These are phyloP conservation scores for Enhydra lutris DNA, from an alignment of 2,113 vertebrate species.

Conservation along the genomic window DNA sequence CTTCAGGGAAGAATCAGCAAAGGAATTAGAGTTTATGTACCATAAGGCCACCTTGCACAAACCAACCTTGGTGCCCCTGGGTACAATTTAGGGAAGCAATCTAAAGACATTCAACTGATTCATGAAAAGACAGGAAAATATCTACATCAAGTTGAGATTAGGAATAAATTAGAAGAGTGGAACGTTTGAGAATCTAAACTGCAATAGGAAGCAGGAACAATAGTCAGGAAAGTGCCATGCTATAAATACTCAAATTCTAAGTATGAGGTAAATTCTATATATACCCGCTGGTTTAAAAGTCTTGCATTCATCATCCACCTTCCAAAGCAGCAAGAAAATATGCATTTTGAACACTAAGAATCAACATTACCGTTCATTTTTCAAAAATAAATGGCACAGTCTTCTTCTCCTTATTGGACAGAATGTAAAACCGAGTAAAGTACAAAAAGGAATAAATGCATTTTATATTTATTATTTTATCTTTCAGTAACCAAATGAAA, in stretches of 20 bases:
- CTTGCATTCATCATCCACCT: not conserved
- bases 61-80: not conserved
- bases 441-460: not conserved
- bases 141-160: not conserved
- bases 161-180: not conserved
- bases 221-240: not conserved
- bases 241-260: not conserved
- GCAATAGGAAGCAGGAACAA: not conserved
- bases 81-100: conserved; percentile 9
- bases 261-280: not conserved
- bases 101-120: not conserved
- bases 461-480: conserved; percentile 24
- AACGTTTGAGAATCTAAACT: not conserved
- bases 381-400: conserved; percentile 31
- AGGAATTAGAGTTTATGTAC: not conserved
- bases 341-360: conserved; percentile 25
- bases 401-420: not conserved
- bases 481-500: conserved; percentile 36
- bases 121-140: conserved; percentile 8
- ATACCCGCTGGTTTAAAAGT: not conserved
- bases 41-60: not conserved
- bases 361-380: conserved; percentile 35
- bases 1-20: not conserved
- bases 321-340: conserved; percentile 5
- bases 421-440: conserved; percentile 35